A percentile compares a stretch with the other conserved stretches of the same genome.
Evolutionary conservation across 2,797 vertebrate species (phyloP).

Genomic region (Esox masquinongy): DNA sequence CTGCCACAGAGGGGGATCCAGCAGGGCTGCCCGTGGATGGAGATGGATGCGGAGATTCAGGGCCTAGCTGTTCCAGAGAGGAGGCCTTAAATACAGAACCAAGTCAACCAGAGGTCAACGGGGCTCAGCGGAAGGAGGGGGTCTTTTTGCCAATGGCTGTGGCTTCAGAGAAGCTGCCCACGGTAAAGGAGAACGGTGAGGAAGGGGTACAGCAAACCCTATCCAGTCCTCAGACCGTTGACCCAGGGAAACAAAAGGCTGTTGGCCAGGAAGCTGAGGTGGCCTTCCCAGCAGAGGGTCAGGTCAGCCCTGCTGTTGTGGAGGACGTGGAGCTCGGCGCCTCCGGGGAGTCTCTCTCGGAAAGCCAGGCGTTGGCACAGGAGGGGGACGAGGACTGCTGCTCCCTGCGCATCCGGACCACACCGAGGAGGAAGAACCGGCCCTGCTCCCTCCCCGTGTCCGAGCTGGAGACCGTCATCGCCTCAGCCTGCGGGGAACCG

Average conservation of each 20-base stretch:
- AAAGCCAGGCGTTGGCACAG: constrained; percentile 45
- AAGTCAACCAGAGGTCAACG: constrained; percentile 28
- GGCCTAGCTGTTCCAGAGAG: background rate
- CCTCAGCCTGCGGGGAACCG: constrained; percentile 87
- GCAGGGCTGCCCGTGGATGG: constrained; percentile 32
- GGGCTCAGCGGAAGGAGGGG: constrained; percentile 56
- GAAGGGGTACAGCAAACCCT: background rate
- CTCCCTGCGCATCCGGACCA: constrained; percentile 64
- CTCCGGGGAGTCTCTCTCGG: background rate
- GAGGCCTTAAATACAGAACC: background rate
- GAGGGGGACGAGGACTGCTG: constrained; percentile 32
- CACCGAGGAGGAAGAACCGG: constrained; percentile 80
- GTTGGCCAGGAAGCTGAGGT: constrained; percentile 41
- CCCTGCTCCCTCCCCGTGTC: constrained; percentile 94
- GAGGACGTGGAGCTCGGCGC: constrained; percentile 12
- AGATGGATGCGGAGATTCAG: background rate
- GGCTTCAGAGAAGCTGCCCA: constrained; percentile 32
- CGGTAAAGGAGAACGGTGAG: background rate
- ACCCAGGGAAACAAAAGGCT: constrained; percentile 46
- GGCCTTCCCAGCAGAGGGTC: constrained; percentile 13
- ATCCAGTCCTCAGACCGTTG: constrained; percentile 14
- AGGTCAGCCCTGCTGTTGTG: constrained; percentile 6
- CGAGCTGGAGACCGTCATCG: constrained; percentile 92
- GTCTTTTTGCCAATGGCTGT: constrained; percentile 31
- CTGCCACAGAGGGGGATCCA: constrained; percentile 43